Evolutionary conservation across 2,113 vertebrate species (phyloP).

Genomic region (Tychaedon coryphoeus): DNA sequence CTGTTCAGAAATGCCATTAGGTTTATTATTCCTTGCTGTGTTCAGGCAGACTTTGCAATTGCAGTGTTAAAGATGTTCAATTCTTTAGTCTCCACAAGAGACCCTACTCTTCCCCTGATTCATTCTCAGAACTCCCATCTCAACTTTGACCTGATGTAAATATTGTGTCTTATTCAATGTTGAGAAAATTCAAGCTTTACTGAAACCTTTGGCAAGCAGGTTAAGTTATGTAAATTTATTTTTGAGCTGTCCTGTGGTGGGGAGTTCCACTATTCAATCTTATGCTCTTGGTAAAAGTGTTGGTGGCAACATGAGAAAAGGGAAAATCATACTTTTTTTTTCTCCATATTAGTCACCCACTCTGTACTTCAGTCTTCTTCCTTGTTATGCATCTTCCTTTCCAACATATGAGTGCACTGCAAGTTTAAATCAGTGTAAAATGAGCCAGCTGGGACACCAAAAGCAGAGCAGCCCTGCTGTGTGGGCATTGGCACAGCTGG

Average conservation of each 20-base stretch:
- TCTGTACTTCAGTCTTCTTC: background rate
- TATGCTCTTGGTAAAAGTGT: rapidly evolving
- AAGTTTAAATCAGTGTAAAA: background rate
- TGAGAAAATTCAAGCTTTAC: background rate
- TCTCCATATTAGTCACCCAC: background rate
- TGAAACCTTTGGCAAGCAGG: background rate
- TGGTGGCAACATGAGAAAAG: background rate
- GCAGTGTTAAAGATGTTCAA: background rate
- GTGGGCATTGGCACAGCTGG: background rate
- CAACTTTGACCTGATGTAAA: background rate
- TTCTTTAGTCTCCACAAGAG: background rate
- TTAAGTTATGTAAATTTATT: background rate
- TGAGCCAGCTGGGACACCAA: background rate
- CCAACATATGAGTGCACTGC: rapidly evolving
- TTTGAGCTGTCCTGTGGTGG: background rate
- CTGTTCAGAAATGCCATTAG: background rate
- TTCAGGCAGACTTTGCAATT: background rate
- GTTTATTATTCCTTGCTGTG: background rate
- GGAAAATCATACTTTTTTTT: background rate
- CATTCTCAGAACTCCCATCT: background rate
- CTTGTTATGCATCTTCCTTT: background rate
- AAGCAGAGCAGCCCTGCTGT: background rate
- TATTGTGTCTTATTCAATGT: background rate
- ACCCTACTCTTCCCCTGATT: background rate
- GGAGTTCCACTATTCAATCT: background rate